Evolutionary conservation across 2,888 invertebrate species (phyloP).

Genomic region (Caenorhabditis plicata): DNA sequence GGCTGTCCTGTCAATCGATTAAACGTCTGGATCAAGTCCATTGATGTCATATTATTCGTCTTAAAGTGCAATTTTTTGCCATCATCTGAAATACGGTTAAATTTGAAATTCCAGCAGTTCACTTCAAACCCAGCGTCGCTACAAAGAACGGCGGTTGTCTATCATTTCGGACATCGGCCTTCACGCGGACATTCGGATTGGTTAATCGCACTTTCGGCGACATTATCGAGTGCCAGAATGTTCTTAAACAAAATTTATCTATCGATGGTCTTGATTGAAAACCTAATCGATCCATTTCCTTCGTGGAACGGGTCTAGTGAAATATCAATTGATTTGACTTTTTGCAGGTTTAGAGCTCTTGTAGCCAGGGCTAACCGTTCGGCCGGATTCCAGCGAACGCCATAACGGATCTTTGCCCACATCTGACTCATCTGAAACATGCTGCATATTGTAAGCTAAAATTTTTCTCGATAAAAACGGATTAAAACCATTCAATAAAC

Average conservation of each 20-base stretch:
- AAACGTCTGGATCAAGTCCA: constrained; percentile 60
- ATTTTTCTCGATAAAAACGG: background rate
- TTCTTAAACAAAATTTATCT: constrained; percentile 26
- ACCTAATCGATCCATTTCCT: constrained; percentile 55
- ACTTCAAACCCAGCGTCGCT: constrained; percentile 50
- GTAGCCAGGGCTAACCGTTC: constrained; percentile 53
- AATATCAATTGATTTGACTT: constrained; percentile 53
- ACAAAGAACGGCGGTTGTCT: constrained; percentile 56
- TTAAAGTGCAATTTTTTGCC: constrained; percentile 56
- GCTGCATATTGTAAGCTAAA: background rate
- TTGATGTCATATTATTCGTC: constrained; percentile 58
- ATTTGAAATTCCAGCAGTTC: background rate
- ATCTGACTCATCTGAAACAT: constrained; percentile 54
- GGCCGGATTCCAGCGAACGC: constrained; percentile 59
- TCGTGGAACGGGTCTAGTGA: constrained; percentile 58
- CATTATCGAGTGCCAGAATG: constrained; percentile 57
- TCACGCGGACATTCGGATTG: constrained; percentile 51
- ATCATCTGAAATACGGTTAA: constrained; percentile 39
- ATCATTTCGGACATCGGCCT: constrained; percentile 57
- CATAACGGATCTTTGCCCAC: constrained; percentile 60
- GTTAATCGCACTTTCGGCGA: constrained; percentile 54
- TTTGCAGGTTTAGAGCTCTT: constrained; percentile 51
- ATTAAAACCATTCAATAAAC: background rate
- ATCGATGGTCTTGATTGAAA: background rate
- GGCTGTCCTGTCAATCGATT: constrained; percentile 60